A percentile compares a stretch with the other conserved stretches of the same genome.
Conservation (phyloP, 1,140 invertebrate genomes). For the Drosophila mauritiana region DNA sequence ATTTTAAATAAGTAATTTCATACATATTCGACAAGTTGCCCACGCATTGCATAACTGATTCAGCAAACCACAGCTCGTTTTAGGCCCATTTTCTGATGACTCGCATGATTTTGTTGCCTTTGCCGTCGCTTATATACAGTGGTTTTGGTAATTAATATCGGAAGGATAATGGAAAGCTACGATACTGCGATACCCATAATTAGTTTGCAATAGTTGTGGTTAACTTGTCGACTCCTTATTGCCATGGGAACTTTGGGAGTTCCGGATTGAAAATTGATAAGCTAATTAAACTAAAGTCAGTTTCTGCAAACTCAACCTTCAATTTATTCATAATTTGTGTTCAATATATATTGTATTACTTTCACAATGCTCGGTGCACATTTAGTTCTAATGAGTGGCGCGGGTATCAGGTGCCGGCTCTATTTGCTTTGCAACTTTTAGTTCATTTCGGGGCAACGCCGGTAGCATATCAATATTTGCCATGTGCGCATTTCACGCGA, state of each 20-base stretch:
- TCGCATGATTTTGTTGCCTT: constrained; percentile 26
- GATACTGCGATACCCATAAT: constrained; percentile 15
- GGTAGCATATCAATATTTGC: constrained; percentile 49
- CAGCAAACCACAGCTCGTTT: constrained; percentile 32
- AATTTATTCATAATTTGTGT: neutral
- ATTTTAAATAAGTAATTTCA: constrained; percentile 52
- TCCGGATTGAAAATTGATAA: neutral
- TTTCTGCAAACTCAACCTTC: neutral
- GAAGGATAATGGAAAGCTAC: constrained; percentile 9
- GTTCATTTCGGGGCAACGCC: constrained; percentile 40
- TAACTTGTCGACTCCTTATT: constrained; percentile 10
- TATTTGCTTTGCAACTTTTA: constrained; percentile 34
- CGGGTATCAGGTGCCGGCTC: constrained; percentile 7
- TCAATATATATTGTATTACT: neutral
- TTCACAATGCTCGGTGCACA: constrained; percentile 7
- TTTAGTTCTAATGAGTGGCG: constrained; percentile 21
- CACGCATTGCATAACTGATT: constrained; percentile 18
- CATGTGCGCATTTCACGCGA: constrained; percentile 37
- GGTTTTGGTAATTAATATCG: constrained; percentile 31
- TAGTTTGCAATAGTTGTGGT: constrained; percentile 30
- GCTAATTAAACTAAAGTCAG: neutral
- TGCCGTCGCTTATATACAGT: constrained; percentile 14
- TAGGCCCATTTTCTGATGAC: constrained; percentile 32
- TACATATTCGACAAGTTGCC: constrained; percentile 27
- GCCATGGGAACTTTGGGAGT: neutral